Percentiles rank a stretch among this genome's conserved stretches.
These are phyloP conservation scores for Callimorpha dominula DNA, from an alignment of 2,888 invertebrate species.

Conservation along the genomic window DNA sequence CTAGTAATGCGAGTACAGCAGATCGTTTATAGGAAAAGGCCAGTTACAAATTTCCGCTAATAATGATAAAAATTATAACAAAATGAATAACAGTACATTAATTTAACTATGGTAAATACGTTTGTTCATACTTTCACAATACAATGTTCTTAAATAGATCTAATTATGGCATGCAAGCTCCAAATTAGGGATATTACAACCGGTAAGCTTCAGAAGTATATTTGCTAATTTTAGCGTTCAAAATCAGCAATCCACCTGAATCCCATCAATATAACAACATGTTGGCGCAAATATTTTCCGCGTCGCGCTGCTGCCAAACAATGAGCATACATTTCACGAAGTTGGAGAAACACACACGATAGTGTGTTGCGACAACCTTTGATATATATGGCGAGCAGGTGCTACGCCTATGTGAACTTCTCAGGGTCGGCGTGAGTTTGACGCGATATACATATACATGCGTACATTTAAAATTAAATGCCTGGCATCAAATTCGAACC, in stretches of 20 bases:
- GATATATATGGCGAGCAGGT: conserved; percentile 73
- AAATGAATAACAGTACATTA: too few species aligned
- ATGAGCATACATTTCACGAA: conserved; percentile 62
- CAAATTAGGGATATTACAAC: conserved; percentile 46
- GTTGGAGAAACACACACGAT: conserved; percentile 49
- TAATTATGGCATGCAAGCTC: conserved; percentile 27
- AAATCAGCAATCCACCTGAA: conserved; percentile 58
- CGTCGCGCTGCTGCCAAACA: conserved; percentile 72
- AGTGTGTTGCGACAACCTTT: conserved; percentile 65
- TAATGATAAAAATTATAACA: too few species aligned
- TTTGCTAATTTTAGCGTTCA: conserved; percentile 54
- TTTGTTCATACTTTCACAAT: background rate
- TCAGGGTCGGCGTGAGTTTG: conserved; percentile 55
- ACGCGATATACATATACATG: conserved; percentile 35
- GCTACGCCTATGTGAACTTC: conserved; percentile 60
- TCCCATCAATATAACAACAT: conserved; percentile 65
- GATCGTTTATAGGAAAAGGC: too few species aligned
- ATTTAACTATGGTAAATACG: too few species aligned
- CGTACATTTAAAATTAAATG: conserved; percentile 60
- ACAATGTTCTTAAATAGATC: background rate
- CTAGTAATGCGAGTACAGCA: too few species aligned
- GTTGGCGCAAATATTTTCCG: conserved; percentile 68
- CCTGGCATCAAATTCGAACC: conserved; percentile 51
- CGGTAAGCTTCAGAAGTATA: conserved; percentile 50
- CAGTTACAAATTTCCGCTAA: too few species aligned